These are phyloP conservation scores for Phenganax marumi DNA, from an alignment of 92 coral and sea anemone species.

Conservation along the genomic window DNA sequence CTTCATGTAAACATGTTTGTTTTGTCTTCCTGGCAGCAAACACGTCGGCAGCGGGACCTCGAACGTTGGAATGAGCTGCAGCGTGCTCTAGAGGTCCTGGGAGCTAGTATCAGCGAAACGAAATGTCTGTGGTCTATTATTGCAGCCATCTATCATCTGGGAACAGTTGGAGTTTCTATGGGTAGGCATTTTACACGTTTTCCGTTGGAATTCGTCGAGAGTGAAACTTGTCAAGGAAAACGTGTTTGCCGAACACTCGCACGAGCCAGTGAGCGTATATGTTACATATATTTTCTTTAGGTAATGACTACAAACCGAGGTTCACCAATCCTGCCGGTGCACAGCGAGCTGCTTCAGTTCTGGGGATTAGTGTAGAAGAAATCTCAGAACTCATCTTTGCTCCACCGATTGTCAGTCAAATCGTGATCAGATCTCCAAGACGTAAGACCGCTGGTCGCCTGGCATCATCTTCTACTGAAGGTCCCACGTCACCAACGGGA, in stretches of 20 bases:
- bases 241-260: too few relatives aligned
- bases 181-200: constrained; percentile 59
- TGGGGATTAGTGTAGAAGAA: constrained; percentile 86
- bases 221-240: background rate
- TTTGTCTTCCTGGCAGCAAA: constrained; percentile 36
- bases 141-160: constrained; percentile 92
- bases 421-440: constrained; percentile 72
- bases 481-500: constrained; percentile 67
- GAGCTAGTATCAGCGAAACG: constrained; percentile 71
- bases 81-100: constrained; percentile 85
- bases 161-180: constrained; percentile 79
- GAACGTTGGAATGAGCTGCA: constrained; percentile 95
- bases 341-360: constrained; percentile 84
- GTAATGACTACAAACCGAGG: constrained; percentile 89
- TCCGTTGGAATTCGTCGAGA: background rate
- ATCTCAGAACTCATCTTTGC: constrained; percentile 91
- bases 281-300: constrained; percentile 36
- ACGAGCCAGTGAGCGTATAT: too few relatives aligned
- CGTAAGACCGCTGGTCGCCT: constrained; percentile 65
- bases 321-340: constrained; percentile 94
- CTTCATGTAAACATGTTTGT: too few relatives aligned
- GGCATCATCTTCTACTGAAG: constrained; percentile 54
- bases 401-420: constrained; percentile 93
- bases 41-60: constrained; percentile 59
- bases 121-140: constrained; percentile 83